Evolutionary conservation across 2,797 vertebrate species (phyloP), one percentile per base, ranked within the genome.

Genomic region (Eospalax fontanierii): DNA sequence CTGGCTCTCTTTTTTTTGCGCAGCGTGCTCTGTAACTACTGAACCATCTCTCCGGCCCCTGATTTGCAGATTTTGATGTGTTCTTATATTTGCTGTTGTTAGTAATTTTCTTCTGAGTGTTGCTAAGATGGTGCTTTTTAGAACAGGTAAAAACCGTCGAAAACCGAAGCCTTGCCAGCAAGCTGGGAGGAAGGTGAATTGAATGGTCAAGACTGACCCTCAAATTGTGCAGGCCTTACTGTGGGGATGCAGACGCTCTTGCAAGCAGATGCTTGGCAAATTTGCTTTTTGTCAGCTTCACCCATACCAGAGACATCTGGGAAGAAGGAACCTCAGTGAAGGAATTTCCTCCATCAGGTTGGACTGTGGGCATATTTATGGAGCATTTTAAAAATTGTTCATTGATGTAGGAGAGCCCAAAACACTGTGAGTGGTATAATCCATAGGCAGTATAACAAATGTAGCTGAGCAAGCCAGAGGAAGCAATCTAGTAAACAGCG

Each of bases 101-200:
- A 70, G n/a, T 61, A 30, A 61, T 93, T 82, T 88, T 73, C 30
- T 76, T 57, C 68, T 63, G 63, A 63, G 4, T 75, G 0, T 73
- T 87, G 9, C 90, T 91, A 91, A 28, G 16, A 33, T 74, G 74
- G 21, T 91, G 21, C 24, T 85, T 94, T 38, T 76, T 92, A 68
- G 46, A 79, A 50, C 66, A 22, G 6, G 11, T 95, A 89, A 87
- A 59, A 68, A 46, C 21, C 11, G 24, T 14, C 76, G 63, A 50
- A 90, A 93, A 89, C 26, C 22, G 79, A 74, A 87, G 28, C 50
- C 57, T 71, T 66, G 40, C 22, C 63, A 50, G 11, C 11, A 50
- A 50, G 46, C 11, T 83, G 40, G 16, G 54, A 54, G 50, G 12
- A 30, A n/a, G n/a, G n/a, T n/a, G n/a, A n/a, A n/a, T n/a, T n/a